phyloP scores from a whole-genome alignment of 2,888 invertebrate species.

The Chironomus tentans region DNA sequence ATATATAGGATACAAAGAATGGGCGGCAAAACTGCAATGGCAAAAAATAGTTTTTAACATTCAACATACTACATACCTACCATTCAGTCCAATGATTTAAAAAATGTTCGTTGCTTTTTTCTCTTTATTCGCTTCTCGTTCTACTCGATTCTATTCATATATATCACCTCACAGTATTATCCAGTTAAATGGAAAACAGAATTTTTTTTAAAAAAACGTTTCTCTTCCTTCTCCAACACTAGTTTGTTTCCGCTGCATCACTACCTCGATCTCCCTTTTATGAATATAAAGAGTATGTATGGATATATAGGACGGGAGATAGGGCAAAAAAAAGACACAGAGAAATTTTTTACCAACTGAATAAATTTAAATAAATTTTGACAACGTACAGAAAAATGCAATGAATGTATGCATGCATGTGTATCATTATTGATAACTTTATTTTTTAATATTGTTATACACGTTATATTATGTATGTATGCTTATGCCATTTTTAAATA shows the following conservation, averaged over 20 bases:
- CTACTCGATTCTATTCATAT: background rate
- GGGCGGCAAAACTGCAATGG: background rate
- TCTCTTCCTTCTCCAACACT: background rate
- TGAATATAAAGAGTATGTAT: background rate
- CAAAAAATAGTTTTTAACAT: background rate
- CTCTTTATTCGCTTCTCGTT: background rate
- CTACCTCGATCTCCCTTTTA: too few species aligned
- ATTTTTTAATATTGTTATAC: background rate
- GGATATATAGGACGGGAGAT: background rate
- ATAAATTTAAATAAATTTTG: constrained; percentile 9
- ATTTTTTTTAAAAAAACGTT: background rate
- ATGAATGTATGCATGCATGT: constrained; percentile 8
- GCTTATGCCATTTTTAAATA: background rate
- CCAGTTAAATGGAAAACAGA: background rate
- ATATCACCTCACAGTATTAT: background rate
- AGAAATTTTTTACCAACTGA: background rate
- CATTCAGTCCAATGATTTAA: background rate
- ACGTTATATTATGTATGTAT: background rate
- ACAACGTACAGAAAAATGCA: background rate
- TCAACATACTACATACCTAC: background rate
- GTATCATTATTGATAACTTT: constrained; percentile 10
- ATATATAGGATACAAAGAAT: background rate
- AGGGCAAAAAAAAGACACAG: background rate
- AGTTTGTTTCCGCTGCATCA: background rate
- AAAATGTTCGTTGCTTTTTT: background rate